Conservation (phyloP, 2,113 vertebrate genomes). For the Scytalopus superciliaris region DNA sequence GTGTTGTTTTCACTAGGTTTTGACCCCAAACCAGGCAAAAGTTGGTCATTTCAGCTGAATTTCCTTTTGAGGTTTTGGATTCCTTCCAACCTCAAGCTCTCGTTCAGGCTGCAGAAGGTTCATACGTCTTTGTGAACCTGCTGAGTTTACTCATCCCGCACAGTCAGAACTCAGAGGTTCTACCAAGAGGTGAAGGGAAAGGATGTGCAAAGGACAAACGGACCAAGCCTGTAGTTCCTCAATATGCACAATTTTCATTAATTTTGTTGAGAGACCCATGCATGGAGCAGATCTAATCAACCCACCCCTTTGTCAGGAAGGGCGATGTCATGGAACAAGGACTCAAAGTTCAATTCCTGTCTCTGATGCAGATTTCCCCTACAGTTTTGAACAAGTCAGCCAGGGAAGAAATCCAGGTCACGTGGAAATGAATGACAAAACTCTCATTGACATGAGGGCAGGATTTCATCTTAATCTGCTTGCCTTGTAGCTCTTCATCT, state of each 20-base stretch:
- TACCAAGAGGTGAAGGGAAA: not conserved
- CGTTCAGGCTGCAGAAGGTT: not conserved
- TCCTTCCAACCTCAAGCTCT: slow-evolving; percentile 5
- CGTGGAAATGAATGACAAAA: not conserved
- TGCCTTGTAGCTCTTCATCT: not conserved
- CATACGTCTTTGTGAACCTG: slow-evolving; percentile 5
- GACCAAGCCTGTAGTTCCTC: not conserved
- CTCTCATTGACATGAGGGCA: not conserved
- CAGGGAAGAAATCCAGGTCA: not conserved
- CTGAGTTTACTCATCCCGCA: not conserved
- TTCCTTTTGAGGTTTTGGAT: slow-evolving; percentile 41
- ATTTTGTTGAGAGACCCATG: not conserved
- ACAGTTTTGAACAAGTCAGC: not conserved
- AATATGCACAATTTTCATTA: not conserved
- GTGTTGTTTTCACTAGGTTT: slow-evolving; percentile 36
- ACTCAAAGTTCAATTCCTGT: slow-evolving; percentile 8
- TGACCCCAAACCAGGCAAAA: slow-evolving; percentile 49
- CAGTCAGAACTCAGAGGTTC: not conserved
- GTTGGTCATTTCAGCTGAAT: slow-evolving; percentile 34
- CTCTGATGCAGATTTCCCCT: slow-evolving; percentile 4
- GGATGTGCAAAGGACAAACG: not conserved
- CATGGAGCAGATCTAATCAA: not conserved
- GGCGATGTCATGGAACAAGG: not conserved
- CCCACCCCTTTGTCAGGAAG: not conserved
- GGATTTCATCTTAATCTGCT: not conserved